Evolutionary conservation across 37 sponge, comb jelly and placozoan species (phyloP).

Genomic region (Haliclona indistincta): DNA sequence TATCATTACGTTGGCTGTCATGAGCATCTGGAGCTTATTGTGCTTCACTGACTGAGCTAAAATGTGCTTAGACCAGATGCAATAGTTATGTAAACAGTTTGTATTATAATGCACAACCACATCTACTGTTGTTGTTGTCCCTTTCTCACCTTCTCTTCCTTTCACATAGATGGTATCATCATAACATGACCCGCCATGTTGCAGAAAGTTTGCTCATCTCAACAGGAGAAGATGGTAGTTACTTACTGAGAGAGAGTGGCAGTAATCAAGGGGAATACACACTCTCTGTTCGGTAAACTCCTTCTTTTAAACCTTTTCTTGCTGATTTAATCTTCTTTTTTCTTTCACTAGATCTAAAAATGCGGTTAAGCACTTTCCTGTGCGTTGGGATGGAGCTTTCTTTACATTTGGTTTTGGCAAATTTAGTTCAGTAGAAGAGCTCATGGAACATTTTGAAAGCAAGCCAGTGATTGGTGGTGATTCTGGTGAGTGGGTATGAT

Average conservation of each 20-base stretch:
- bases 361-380: slow-evolving; percentile 83
- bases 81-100: no score
- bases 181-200: slow-evolving; percentile 50
- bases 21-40: no score
- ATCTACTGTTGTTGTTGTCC: no score
- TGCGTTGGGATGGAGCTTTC: slow-evolving; percentile 73
- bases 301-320: neutral
- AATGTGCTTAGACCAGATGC: no score
- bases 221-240: slow-evolving; percentile 41
- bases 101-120: no score
- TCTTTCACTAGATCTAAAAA: slow-evolving; percentile 47
- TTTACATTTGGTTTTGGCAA: slow-evolving; percentile 83
- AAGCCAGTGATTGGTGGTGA: slow-evolving; percentile 85
- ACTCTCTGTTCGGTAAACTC: slow-evolving; percentile 62
- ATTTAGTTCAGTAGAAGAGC: slow-evolving; percentile 57
- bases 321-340: neutral
- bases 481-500: slow-evolving; percentile 46
- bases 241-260: slow-evolving; percentile 55
- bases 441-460: slow-evolving; percentile 82
- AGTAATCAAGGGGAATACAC: slow-evolving; percentile 49
- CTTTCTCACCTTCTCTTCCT: no score
- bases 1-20: no score
- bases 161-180: slow-evolving; percentile 45
- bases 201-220: slow-evolving; percentile 40
- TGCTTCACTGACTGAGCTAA: no score